Conservation (phyloP, 2,888 invertebrate species). For the Horisme vitalbata region DNA sequence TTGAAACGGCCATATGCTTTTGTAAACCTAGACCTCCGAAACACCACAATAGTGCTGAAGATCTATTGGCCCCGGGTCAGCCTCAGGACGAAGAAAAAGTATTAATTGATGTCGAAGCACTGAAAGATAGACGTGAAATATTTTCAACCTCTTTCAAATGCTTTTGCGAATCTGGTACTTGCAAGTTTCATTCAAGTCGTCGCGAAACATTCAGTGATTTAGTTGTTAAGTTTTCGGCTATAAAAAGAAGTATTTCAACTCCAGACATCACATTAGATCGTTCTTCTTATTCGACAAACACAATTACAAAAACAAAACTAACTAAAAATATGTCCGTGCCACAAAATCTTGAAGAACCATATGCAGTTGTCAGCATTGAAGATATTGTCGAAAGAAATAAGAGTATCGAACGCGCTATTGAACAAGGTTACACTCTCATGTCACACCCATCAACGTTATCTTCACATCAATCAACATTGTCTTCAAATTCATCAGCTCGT, state of each 20-base stretch:
- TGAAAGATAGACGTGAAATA: conserved; percentile 56
- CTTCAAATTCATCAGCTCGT: conserved; percentile 54
- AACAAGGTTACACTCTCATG: conserved; percentile 57
- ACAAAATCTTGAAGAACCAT: conserved; percentile 65
- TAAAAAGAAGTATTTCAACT: conserved; percentile 75
- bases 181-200: conserved; percentile 62
- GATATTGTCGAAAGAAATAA: conserved; percentile 55
- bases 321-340: conserved; percentile 68
- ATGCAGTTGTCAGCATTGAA: conserved; percentile 59
- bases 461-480: conserved; percentile 59
- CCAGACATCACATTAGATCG: conserved; percentile 67
- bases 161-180: conserved; percentile 68
- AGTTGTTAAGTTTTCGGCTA: conserved; percentile 70
- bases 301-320: conserved; percentile 45
- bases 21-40: conserved; percentile 69
- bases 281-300: conserved; percentile 64
- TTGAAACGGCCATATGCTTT: conserved; percentile 77
- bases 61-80: conserved; percentile 56
- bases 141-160: conserved; percentile 67
- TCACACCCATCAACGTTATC: conserved; percentile 60
- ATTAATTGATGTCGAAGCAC: conserved; percentile 56
- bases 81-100: conserved; percentile 52
- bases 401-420: conserved; percentile 35
- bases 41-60: conserved; percentile 73
- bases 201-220: conserved; percentile 56